Percentiles rank a stretch among this genome's conserved stretches.
Conservation (phyloP, 1,140 invertebrate species). For the Camponotus floridanus region DNA sequence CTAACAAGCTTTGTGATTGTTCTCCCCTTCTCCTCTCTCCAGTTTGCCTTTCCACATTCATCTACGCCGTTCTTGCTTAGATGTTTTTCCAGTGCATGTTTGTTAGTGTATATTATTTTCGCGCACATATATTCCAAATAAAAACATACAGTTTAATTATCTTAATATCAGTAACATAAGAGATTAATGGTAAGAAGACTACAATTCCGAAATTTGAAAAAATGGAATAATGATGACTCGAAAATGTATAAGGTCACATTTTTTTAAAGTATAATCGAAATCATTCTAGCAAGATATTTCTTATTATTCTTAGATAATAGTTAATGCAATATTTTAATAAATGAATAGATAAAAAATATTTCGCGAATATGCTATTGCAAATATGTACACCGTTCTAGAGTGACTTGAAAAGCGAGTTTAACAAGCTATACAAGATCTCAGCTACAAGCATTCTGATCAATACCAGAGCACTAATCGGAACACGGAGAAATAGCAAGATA, state of each 20-base stretch:
- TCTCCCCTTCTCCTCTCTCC: conserved; percentile 39
- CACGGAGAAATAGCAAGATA: conserved; percentile 51
- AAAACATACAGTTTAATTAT: not conserved
- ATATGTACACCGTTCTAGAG: too few species aligned
- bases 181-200: not conserved
- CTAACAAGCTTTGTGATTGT: conserved; percentile 60
- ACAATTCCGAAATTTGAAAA: not conserved
- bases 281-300: not conserved
- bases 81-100: conserved; percentile 23
- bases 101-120: conserved; percentile 20
- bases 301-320: not conserved
- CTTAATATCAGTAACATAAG: not conserved
- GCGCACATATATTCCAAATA: not conserved
- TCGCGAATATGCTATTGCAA: not conserved
- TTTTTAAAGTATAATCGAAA: not conserved
- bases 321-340: not conserved
- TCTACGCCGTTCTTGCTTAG: conserved; percentile 21
- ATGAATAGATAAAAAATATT: not conserved
- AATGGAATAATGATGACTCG: too few species aligned
- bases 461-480: conserved; percentile 41
- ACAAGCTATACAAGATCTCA: conserved; percentile 13
- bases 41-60: conserved; percentile 39
- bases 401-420: conserved; percentile 1
- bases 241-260: not conserved
- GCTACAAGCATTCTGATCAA: conserved; percentile 39